Evolutionary conservation across 2,113 vertebrate species (phyloP), one percentile per base, ranked within the genome.

Genomic region (Lepidothrix coronata): DNA sequence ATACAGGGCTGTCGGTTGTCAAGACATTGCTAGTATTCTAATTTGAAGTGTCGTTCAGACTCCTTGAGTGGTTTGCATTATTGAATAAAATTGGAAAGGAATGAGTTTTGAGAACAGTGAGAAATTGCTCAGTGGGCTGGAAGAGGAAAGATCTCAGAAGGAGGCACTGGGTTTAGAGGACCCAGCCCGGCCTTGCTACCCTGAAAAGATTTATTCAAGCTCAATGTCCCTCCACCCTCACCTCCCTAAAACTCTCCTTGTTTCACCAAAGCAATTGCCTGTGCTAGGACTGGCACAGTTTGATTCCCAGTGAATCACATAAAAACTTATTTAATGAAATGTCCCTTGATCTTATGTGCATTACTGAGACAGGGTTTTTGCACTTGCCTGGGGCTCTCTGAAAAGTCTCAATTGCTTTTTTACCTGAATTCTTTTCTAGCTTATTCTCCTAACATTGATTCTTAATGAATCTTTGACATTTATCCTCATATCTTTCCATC

Each of bases 21-120:
- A 93, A 89, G 79, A 61, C n/a, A 84, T 33, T 74, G 52, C 76
- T 92, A 57, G 68, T 77, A 84, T 93, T 96, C 84, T 91, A 97
- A 96, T 95, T 86, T 91, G 79, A 95, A 93, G 52, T 95, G 93
- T 89, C 96, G 93, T 44, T 91, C 91, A 84, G 65, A 54, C 85
- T 93, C 41, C 90, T 89, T 59, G 67, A 87, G 37, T 88, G 91
- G 65, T 95, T 96, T 92, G 52, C 35, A 10, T 54, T 86, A 74
- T 46, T 68, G 88, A 96, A 81, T 78, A 93, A 89, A 97, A 92
- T 44, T 81, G 57, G 76, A 93, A n/a, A 89, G 23, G 37, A 95
- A 75, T 82, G 57, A 93, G 25, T 92, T 86, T 81, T 78, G 52
- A 65, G 62, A 90, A 86, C n/a, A 63, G 52, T 59, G 19, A 65